Base-by-base conservation (phyloP, 2,888 invertebrate genomes). In the Drosophila neonasuta region DNA sequence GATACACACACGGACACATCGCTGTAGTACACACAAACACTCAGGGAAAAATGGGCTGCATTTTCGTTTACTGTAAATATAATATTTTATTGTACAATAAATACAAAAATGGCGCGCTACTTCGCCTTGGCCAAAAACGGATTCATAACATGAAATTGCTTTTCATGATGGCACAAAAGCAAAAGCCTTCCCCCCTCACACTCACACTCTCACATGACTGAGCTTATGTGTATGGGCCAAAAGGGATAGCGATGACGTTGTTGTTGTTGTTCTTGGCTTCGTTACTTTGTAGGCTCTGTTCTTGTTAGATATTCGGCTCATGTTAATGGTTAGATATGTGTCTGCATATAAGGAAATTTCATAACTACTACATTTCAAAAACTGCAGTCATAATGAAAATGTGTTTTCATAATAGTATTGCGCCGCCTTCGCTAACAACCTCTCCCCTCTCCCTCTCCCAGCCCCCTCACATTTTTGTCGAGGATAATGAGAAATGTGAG, bases 141-240 rank as follows among this genome's bases (percentile, higher is more conserved):
- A 85, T 73, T 86, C 83, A 87, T 79, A 87, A 84, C 87, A 82
- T 73, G 75, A 86, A 85, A 83, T 85, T 80, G 79, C 87, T 83
- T 87, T 87, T 80, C 74, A 83, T 75, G 74, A 86, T 65, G 68
- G 68, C 59, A 75, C 74, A 78, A 74, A 78, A 61, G 71, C 32
- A 9, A 32, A 32, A 36, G 41, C 60, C 24, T 24, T 24, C 24
- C 42, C 54, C 60, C 65, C 32, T 44, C 62, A 48, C 15, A 71
- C 39, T 44, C 44, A 64, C 15, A 48, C 61, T 32, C 39, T 61
- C 55, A 62, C 75, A 63, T 55, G 64, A 52, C 58, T 59, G 48
- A 32, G 52, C 61, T 52, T 51, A 36, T 52, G 50, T 65, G 13
- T 52, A 11, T 59, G 63, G 46, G 59, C 55, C 60, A 59, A 68